These are phyloP conservation scores for Aulostomus chinensis DNA, from an alignment of 2,797 vertebrate species.

Conservation along the genomic window DNA sequence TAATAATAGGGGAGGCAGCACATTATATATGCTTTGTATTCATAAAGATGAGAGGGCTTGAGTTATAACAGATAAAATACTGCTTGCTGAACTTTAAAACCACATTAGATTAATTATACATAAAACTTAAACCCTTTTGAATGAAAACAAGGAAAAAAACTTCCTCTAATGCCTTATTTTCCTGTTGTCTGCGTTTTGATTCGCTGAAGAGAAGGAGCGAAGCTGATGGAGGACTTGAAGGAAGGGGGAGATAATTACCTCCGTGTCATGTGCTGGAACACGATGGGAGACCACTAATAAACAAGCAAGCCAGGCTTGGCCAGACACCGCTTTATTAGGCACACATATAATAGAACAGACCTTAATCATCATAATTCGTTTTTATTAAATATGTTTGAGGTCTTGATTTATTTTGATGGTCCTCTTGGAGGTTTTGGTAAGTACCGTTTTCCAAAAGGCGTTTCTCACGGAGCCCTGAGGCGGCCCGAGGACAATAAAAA, in stretches of 20 bases:
- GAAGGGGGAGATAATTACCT: conserved; percentile 45
- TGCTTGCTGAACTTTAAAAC: conserved; percentile 75
- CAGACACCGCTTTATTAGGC: too few species aligned
- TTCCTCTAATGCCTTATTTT: conserved; percentile 34
- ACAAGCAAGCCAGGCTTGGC: not conserved
- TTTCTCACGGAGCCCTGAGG: too few species aligned
- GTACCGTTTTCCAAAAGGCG: too few species aligned
- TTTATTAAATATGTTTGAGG: too few species aligned
- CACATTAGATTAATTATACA: conserved; percentile 76
- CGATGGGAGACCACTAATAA: conserved; percentile 34
- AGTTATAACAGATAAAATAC: conserved; percentile 79
- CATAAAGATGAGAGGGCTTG: conserved; percentile 80
- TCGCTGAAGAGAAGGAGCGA: conserved; percentile 29
- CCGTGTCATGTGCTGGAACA: conserved; percentile 32
- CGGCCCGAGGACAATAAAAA: too few species aligned
- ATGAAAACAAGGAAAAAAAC: conserved; percentile 58
- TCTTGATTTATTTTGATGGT: too few species aligned
- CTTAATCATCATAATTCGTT: too few species aligned
- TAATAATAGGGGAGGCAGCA: conserved; percentile 86
- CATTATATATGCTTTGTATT: conserved; percentile 84
- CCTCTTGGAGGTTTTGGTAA: too few species aligned
- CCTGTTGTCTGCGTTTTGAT: conserved; percentile 53
- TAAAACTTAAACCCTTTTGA: conserved; percentile 72
- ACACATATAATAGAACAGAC: too few species aligned
- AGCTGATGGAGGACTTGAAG: conserved; percentile 47